A percentile compares a stretch with the other conserved stretches of the same genome.
Evolutionary conservation across 2,888 invertebrate genomes (phyloP).

Genomic region (Sarcophaga rosellei): DNA sequence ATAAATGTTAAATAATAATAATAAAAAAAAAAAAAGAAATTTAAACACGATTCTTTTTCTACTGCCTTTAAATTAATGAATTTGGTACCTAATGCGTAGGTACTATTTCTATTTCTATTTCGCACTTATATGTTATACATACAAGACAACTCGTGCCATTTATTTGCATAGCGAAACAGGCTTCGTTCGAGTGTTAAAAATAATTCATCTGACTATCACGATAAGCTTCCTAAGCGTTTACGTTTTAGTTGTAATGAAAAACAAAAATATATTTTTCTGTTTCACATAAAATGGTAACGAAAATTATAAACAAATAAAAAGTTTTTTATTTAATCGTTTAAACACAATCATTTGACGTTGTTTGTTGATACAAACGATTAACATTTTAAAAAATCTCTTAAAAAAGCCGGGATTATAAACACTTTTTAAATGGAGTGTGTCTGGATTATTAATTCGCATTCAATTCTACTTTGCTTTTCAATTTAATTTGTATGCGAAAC

Average conservation of each 20-base stretch:
- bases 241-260: conserved; percentile 21
- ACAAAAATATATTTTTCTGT: neutral
- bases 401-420: neutral
- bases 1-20: conserved; percentile 47
- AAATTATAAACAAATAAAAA: conserved; percentile 10
- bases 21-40: conserved; percentile 1
- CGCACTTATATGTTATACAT: conserved; percentile 21
- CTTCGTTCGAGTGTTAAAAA: neutral
- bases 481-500: neutral
- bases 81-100: neutral
- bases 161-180: neutral
- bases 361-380: conserved; percentile 46
- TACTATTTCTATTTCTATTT: neutral
- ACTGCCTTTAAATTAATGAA: neutral
- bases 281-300: neutral
- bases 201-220: conserved; percentile 34
- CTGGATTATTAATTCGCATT: conserved; percentile 33
- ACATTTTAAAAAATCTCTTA: neutral
- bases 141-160: conserved; percentile 38
- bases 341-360: neutral
- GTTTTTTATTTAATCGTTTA: neutral
- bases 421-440: conserved; percentile 29
- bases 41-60: neutral
- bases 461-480: neutral
- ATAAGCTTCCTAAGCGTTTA: neutral